Base-by-base conservation (phyloP, 2,113 vertebrate genomes). In the Zootoca vivipara region DNA sequence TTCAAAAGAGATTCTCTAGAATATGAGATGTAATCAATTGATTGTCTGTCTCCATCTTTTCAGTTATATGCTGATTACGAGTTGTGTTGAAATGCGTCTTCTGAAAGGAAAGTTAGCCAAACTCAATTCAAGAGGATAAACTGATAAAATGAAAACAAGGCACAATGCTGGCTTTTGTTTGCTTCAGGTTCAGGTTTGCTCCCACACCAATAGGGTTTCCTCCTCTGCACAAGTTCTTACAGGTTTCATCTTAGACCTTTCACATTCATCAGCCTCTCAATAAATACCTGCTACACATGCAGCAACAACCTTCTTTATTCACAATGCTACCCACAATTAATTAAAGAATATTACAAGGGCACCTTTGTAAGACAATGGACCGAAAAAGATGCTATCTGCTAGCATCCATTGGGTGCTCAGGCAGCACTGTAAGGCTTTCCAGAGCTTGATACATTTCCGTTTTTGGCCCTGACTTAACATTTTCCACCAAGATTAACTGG, bases 31-130 rank as follows among this genome's bases (percentile, higher is more conserved):
- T 87, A 46, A 62, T 78, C 28, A 13, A 72, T 84, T 83, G 64
- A 89, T 92, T 42, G 24, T 88, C 74, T 2, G 0, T 30, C 33
- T 90, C 15, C 0, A 38, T n/a, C 2, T 0, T 84, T 91, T 70
- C 79, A 88, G 42, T 42, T 91, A 3, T 33, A 62, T 82, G 13
- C 24, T 87, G 52, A 75, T 74, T 92, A 15, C 40, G 79, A 62
- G 5, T 62, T 56, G 0, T 87, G 52, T 69, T 86, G 85, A 86
- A 46, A 88, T n/a, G 30, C 2, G 65, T 4, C 40, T 90, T 85
- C 46, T 79, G 88, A 26, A 82, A 0, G 1, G 42, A 88, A 90
- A 67, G 35, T 83, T 78, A 94, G 82, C 3, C 82, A 89, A 82
- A 85, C 1, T 62, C 82, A 52, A 83, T 83, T 70, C 80, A 30